Evolutionary conservation across 2,113 vertebrate species (phyloP).

Genomic region (Rallus limicola): DNA sequence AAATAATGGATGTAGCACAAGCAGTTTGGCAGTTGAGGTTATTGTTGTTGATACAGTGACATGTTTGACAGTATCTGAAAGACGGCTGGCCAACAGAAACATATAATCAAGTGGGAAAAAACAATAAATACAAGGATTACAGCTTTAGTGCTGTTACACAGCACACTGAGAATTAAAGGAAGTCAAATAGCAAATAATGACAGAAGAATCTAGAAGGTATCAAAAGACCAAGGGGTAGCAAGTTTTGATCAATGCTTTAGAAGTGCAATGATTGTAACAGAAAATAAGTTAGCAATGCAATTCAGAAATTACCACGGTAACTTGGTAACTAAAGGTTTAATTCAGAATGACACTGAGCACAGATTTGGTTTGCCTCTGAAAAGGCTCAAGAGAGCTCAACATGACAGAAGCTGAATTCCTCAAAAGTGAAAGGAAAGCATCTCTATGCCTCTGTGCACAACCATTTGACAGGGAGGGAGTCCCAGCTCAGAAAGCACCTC

Average conservation of each 20-base stretch:
- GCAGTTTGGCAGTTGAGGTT: neutral
- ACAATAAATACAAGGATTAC: neutral
- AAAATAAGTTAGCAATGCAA: neutral
- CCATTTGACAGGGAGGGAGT: neutral
- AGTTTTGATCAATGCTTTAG: neutral
- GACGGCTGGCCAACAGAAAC: neutral
- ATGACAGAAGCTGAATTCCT: neutral
- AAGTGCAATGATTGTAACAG: neutral
- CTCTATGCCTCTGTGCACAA: neutral
- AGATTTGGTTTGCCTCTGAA: neutral
- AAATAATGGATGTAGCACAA: neutral
- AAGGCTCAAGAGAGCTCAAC: neutral
- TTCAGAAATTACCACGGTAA: neutral
- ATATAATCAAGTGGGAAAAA: neutral
- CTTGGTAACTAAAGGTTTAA: neutral
- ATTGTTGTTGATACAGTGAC: neutral
- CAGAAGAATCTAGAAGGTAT: neutral
- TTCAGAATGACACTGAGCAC: neutral
- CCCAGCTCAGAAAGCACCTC: neutral
- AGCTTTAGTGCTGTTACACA: neutral
- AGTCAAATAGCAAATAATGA: neutral
- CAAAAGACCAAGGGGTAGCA: neutral
- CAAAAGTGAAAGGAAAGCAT: neutral
- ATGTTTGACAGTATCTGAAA: neutral
- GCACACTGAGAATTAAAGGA: neutral